phyloP scores from a whole-genome alignment of 2,888 invertebrate genomes.

The Amblyteles armatorius region DNA sequence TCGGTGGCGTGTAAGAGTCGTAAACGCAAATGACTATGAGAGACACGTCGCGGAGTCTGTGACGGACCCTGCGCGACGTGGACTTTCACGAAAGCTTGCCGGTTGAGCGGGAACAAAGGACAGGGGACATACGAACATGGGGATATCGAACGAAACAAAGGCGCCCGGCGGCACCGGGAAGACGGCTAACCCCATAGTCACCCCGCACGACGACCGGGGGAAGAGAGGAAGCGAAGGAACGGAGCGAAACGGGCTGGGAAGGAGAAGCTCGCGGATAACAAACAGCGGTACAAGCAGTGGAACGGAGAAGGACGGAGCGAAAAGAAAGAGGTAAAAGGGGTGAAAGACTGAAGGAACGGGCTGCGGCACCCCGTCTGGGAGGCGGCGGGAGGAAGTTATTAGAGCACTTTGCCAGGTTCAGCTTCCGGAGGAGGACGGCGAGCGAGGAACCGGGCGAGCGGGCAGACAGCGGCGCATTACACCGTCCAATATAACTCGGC shows the following conservation, averaged over 20 bases:
- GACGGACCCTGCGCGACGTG: background rate
- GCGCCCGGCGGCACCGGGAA: constrained; percentile 57
- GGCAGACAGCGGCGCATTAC: constrained; percentile 77
- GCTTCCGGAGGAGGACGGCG: constrained; percentile 72
- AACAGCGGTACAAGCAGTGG: constrained; percentile 43
- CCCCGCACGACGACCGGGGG: background rate
- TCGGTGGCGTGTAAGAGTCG: background rate
- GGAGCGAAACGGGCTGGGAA: constrained; percentile 42
- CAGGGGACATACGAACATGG: constrained; percentile 67
- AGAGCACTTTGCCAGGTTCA: constrained; percentile 79
- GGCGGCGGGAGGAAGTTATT: constrained; percentile 77
- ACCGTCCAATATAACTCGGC: constrained; percentile 79
- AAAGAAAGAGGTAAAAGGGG: constrained; percentile 36
- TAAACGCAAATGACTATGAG: background rate
- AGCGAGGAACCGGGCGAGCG: constrained; percentile 67
- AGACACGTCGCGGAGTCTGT: background rate
- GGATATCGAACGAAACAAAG: constrained; percentile 75
- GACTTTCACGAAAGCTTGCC: background rate
- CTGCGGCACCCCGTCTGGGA: constrained; percentile 69
- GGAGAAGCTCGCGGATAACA: constrained; percentile 40
- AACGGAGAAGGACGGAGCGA: constrained; percentile 43
- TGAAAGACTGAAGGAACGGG: constrained; percentile 51
- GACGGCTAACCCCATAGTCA: constrained; percentile 28
- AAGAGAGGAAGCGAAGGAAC: constrained; percentile 36
- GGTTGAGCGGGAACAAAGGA: constrained; percentile 74